Evolutionary conservation across 2,888 invertebrate genomes (phyloP).

Genomic region (Augiades crinisus): DNA sequence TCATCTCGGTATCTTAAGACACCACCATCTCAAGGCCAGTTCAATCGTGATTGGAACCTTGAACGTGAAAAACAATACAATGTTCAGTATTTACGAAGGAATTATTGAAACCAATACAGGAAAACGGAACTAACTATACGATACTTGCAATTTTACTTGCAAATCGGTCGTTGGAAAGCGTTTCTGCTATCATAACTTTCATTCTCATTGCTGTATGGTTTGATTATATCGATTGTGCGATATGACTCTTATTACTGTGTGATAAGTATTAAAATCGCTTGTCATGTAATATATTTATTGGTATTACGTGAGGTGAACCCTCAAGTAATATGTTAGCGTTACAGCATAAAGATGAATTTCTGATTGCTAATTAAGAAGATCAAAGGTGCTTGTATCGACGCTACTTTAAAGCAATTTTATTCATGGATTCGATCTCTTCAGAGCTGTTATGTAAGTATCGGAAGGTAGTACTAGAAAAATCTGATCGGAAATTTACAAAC

Average conservation of each 20-base stretch:
- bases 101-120: conserved; percentile 13
- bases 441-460: too few species aligned
- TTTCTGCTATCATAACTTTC: conserved; percentile 58
- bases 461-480: too few species aligned
- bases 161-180: conserved; percentile 50
- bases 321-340: conserved; percentile 9
- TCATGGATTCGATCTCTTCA: too few species aligned
- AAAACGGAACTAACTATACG: conserved; percentile 25
- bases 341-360: conserved; percentile 12
- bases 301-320: conserved; percentile 11
- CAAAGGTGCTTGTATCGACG: background rate
- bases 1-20: too few species aligned
- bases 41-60: too few species aligned
- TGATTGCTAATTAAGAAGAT: conserved; percentile 9
- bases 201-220: conserved; percentile 39
- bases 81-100: background rate
- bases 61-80: background rate
- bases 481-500: too few species aligned
- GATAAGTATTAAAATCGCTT: conserved; percentile 4
- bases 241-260: background rate
- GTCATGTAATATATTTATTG: background rate
- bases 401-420: background rate
- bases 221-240: background rate
- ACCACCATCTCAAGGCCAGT: too few species aligned
- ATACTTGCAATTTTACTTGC: conserved; percentile 45